These are phyloP conservation scores for Aspidiotus destructor DNA, from an alignment of 2,888 invertebrate species.

Conservation along the genomic window DNA sequence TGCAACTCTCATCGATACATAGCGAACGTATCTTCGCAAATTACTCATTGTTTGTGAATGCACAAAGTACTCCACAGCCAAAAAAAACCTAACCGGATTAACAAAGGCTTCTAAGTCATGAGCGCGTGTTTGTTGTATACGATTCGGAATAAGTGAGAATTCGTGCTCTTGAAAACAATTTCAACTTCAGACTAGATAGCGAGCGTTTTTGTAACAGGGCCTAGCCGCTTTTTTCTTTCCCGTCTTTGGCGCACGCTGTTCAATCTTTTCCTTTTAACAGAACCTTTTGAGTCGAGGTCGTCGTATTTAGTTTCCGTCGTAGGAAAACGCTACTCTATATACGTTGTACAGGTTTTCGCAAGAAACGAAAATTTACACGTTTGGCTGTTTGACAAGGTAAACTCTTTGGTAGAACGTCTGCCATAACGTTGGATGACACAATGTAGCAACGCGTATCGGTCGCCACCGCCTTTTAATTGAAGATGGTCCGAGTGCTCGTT, in stretches of 20 bases:
- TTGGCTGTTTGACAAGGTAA: conserved; percentile 1
- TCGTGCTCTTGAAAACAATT: too few relatives aligned
- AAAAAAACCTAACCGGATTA: too few relatives aligned
- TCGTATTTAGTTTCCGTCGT: not conserved
- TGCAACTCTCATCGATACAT: too few relatives aligned
- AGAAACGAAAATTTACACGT: not conserved
- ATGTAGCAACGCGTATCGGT: not conserved
- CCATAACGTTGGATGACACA: not conserved
- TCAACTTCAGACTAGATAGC: too few relatives aligned
- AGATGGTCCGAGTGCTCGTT: not conserved
- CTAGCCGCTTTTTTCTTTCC: not conserved
- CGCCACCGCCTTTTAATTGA: not conserved
- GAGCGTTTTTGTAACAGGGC: too few relatives aligned
- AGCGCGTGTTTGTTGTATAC: too few relatives aligned
- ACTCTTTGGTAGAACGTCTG: not conserved
- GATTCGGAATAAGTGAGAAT: too few relatives aligned
- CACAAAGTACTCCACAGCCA: too few relatives aligned
- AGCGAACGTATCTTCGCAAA: too few relatives aligned
- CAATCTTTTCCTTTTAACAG: not conserved
- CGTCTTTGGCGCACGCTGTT: not conserved
- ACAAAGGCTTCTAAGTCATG: too few relatives aligned
- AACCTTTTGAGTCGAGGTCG: not conserved
- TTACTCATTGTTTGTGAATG: too few relatives aligned
- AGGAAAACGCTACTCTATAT: not conserved
- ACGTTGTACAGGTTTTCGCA: not conserved